phyloP scores from a whole-genome alignment of 2,113 vertebrate genomes.

The Heterochromis multidens region DNA sequence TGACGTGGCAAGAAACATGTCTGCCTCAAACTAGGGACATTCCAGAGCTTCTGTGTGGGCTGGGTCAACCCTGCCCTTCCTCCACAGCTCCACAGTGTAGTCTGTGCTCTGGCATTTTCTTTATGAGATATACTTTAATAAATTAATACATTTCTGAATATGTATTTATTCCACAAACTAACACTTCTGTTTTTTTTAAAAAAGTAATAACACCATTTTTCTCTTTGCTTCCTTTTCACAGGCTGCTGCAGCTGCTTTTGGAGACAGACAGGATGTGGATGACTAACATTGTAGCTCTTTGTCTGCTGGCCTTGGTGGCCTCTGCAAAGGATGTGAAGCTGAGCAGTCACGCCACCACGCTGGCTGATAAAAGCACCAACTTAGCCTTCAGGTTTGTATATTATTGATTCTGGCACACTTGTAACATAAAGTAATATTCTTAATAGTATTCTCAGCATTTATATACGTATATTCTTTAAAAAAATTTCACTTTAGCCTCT shows the following conservation, averaged over 20 bases:
- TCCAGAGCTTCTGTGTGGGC: constrained; percentile 23
- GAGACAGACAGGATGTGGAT: constrained; percentile 81
- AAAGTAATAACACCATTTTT: neutral
- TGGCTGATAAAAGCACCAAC: constrained; percentile 86
- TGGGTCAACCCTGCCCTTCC: neutral
- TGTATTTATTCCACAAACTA: neutral
- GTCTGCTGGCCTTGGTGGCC: constrained; percentile 69
- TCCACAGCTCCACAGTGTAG: neutral
- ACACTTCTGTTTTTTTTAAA: neutral
- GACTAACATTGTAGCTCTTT: constrained; percentile 64
- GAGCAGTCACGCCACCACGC: constrained; percentile 79
- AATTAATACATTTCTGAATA: neutral
- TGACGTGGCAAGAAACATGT: constrained; percentile 62
- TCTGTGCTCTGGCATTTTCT: neutral
- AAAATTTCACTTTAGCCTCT: constrained; percentile 76
- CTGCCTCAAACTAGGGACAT: constrained; percentile 10
- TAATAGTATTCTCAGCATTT: neutral
- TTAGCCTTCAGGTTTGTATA: constrained; percentile 84
- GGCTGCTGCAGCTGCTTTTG: constrained; percentile 36
- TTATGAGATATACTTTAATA: neutral
- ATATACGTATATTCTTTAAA: neutral
- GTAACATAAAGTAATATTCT: neutral
- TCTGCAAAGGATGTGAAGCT: constrained; percentile 79
- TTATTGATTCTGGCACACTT: neutral
- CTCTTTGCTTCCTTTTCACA: constrained; percentile 24